Evolutionary conservation across 2,797 vertebrate species (phyloP).

Genomic region (Serranus cabrilla): DNA sequence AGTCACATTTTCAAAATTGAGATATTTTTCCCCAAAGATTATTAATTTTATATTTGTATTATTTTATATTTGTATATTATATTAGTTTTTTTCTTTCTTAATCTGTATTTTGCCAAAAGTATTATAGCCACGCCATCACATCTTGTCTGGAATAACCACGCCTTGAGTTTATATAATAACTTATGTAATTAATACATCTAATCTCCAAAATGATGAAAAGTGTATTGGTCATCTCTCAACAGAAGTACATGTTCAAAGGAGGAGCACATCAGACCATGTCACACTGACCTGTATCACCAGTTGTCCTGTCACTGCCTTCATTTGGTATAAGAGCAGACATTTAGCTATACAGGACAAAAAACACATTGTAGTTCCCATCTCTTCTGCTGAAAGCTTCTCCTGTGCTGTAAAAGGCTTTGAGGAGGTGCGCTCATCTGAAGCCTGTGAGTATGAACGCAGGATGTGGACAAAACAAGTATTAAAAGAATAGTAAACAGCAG

Average conservation of each 20-base stretch:
- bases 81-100: too few species aligned
- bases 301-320: conserved; percentile 3
- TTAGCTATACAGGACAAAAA: background rate
- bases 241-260: conserved; percentile 4
- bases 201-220: too few species aligned
- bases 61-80: too few species aligned
- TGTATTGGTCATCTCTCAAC: background rate
- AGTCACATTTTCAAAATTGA: too few species aligned
- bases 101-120: too few species aligned
- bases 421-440: background rate
- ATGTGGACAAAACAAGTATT: too few species aligned
- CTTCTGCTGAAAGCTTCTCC: background rate
- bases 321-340: background rate
- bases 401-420: background rate
- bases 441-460: conserved; percentile 29
- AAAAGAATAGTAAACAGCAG: too few species aligned
- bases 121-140: too few species aligned
- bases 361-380: fast-evolving
- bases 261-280: fast-evolving
- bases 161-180: background rate
- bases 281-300: conserved; percentile 10
- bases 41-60: too few species aligned
- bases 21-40: too few species aligned
- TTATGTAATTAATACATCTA: too few species aligned
- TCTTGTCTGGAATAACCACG: background rate